Evolutionary conservation across 2,797 vertebrate species (phyloP).

Genomic region (Spatula versicolor): DNA sequence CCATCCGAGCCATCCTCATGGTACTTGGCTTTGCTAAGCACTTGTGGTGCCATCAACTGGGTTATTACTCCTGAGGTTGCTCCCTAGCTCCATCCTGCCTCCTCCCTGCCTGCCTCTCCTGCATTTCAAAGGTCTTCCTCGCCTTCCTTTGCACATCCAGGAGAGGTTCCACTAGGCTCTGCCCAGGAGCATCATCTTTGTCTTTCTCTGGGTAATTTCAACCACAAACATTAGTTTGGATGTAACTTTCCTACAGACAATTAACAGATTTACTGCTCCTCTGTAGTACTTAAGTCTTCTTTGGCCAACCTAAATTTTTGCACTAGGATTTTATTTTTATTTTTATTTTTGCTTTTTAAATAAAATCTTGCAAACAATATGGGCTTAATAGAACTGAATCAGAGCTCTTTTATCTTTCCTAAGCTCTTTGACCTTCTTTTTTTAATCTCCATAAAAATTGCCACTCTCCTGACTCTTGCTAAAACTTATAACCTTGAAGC

Average conservation of each 20-base stretch:
- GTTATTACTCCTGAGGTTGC: background rate
- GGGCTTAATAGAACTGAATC: background rate
- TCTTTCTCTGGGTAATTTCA: background rate
- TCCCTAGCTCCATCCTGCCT: background rate
- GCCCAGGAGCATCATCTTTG: background rate
- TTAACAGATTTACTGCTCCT: background rate
- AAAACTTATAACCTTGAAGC: background rate
- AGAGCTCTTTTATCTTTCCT: background rate
- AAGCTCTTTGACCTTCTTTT: background rate
- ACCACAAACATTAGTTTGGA: background rate
- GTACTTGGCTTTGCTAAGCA: background rate
- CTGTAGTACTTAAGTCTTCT: background rate
- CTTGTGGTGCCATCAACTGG: background rate
- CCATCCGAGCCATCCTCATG: accelerated
- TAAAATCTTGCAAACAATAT: background rate
- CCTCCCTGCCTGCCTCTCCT: background rate
- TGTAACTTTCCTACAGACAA: background rate
- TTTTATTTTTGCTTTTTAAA: background rate
- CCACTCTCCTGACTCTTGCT: background rate
- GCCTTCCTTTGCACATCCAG: background rate
- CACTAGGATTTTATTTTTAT: background rate
- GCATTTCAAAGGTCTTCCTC: background rate
- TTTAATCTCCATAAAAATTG: background rate
- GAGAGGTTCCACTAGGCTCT: background rate
- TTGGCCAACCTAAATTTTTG: background rate